Evolutionary conservation across 2,888 invertebrate genomes (phyloP), one percentile per base, ranked within the genome.

Genomic region (Erynnis tages): DNA sequence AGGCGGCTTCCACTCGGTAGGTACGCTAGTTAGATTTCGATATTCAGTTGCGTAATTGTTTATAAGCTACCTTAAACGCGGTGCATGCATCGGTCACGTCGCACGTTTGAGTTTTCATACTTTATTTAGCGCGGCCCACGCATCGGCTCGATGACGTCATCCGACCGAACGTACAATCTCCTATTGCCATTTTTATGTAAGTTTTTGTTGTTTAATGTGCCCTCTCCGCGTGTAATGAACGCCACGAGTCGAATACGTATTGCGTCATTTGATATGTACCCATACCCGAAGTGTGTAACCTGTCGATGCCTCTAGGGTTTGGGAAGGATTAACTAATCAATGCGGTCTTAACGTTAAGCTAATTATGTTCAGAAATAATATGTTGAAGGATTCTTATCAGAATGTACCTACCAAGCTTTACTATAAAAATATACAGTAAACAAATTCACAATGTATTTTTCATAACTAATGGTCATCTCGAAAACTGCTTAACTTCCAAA

Each of bases 11-110:
- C 52, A 58, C 44, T 57, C 54, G 34, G 61, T 54, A 50, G 53
- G 62, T 70, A 62, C 65, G 59, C 64, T 59, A n/a, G 34, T 37
- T 59, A 58, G 50, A 57, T 58, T 61, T 62, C 59, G 45, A 63
- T 68, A 70, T 65, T 32, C 65, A 63, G 73, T 83, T 83, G 69
- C 79, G 81, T 81, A 82, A 82, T 77, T 59, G 66, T 63, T 69
- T 68, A 68, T 65, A 61, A 66, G 63, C 54, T 56, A 47, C 27
- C 16, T 32, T 14, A 25, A 35, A 57, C 41, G 54, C 53, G 30
- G 41, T 48, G 48, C 48, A 30, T 64, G 58, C 60, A 54, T 60
- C 64, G 57, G 63, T 66, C 63, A 65, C 60, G 61, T 62, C 54
- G 41, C 34, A 55, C 34, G 34, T 17, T 34, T 2, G 17, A 49